Evolutionary conservation across 2,113 vertebrate genomes (phyloP).

Genomic region (Sigmodon hispidus): DNA sequence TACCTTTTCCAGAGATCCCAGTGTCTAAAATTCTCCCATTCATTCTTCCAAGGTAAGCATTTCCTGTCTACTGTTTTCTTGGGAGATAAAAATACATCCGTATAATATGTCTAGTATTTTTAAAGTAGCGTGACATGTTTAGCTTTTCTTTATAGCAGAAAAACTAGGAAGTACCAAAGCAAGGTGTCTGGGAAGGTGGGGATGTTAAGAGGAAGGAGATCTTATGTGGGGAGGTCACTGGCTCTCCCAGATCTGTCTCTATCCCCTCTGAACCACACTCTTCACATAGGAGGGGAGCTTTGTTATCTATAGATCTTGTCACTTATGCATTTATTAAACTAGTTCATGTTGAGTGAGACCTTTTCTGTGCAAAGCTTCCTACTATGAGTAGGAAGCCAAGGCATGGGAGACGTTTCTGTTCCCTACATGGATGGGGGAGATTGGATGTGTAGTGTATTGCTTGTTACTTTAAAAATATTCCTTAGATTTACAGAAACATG

Average conservation of each 20-base stretch:
- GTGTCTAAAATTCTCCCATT: not conserved
- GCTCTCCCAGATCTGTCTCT: rapidly evolving
- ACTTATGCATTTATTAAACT: rapidly evolving
- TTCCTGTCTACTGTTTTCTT: slow-evolving; percentile 34
- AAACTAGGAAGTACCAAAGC: not conserved
- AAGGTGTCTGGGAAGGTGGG: not conserved
- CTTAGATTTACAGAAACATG: not conserved
- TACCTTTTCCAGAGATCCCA: not conserved
- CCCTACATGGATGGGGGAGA: not conserved
- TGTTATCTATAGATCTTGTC: not conserved
- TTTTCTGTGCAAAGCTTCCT: not conserved
- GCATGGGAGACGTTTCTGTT: rapidly evolving
- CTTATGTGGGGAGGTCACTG: rapidly evolving
- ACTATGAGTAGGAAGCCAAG: rapidly evolving
- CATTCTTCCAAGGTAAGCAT: not conserved
- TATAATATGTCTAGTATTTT: not conserved
- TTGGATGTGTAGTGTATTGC: not conserved
- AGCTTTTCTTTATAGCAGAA: not conserved
- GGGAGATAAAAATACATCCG: slow-evolving; percentile 26
- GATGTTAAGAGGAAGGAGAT: not conserved
- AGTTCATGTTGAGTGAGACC: not conserved
- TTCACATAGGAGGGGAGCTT: not conserved
- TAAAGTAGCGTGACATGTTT: not conserved
- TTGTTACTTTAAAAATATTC: not conserved
- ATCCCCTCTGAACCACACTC: rapidly evolving